Percentiles rank a stretch among this genome's conserved stretches.
Evolutionary conservation across 2,797 vertebrate genomes (phyloP).

Genomic region (Eospalax fontanierii): DNA sequence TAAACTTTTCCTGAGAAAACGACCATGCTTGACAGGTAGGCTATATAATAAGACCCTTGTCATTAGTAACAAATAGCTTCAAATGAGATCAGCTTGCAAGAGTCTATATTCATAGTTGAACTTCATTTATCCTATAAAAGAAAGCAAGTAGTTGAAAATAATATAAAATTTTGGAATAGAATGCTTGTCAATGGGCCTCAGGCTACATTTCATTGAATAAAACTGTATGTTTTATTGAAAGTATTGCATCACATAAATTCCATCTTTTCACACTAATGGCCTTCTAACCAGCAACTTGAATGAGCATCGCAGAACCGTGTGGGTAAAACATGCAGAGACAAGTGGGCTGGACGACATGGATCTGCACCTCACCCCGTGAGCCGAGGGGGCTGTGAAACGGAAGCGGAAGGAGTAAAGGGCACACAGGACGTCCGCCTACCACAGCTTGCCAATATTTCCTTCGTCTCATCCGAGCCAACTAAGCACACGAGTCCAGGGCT

Average conservation of each 20-base stretch:
- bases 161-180: neutral
- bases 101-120: neutral
- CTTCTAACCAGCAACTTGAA: constrained; percentile 1
- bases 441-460: no score
- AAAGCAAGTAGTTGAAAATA: neutral
- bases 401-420: neutral
- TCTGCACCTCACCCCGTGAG: neutral
- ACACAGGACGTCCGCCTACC: no score
- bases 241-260: neutral
- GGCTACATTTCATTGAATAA: neutral
- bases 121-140: neutral
- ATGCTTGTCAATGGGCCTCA: neutral
- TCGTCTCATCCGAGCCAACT: no score
- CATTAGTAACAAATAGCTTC: neutral
- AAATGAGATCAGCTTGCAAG: neutral
- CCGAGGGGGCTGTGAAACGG: neutral
- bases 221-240: neutral
- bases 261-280: neutral
- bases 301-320: neutral
- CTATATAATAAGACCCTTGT: no score
- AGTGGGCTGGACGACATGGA: neutral
- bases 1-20: neutral
- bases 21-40: neutral
- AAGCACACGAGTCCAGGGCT: no score
- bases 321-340: neutral